A percentile compares a stretch with the other conserved stretches of the same genome.
Evolutionary conservation across 2,888 invertebrate species (phyloP).

Genomic region (Amphipoea oculea): DNA sequence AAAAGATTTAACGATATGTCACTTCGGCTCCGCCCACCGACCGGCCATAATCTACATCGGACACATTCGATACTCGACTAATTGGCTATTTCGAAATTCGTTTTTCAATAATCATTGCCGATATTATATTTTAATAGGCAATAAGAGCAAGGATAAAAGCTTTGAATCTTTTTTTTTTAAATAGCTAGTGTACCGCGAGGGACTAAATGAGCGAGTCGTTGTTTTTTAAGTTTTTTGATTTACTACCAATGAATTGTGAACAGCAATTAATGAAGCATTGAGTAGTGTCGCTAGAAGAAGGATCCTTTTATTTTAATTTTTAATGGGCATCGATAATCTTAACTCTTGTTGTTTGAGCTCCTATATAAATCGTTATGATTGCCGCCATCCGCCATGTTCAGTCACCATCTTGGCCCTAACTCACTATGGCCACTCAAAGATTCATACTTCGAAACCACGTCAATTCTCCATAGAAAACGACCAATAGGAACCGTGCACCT

Average conservation of each 20-base stretch:
- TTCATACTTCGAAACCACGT: not conserved
- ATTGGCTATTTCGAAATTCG: constrained; percentile 84
- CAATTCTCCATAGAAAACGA: not conserved
- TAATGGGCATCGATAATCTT: constrained; percentile 71
- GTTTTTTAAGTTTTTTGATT: constrained; percentile 83
- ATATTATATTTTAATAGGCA: constrained; percentile 86
- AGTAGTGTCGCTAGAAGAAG: constrained; percentile 80
- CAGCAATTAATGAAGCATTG: constrained; percentile 85
- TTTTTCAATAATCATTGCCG: constrained; percentile 86
- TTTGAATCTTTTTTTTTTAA: constrained; percentile 71
- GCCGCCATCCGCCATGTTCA: constrained; percentile 15
- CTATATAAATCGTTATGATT: constrained; percentile 65
- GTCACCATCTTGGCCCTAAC: not conserved
- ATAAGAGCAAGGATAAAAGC: constrained; percentile 78
- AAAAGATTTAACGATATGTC: constrained; percentile 80
- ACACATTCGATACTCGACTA: constrained; percentile 75
- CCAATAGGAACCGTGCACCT: not conserved
- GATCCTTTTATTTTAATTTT: constrained; percentile 63
- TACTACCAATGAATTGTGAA: constrained; percentile 85
- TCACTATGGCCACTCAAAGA: not conserved
- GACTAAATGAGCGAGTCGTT: constrained; percentile 83
- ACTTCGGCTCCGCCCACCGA: constrained; percentile 76
- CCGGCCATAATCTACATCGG: constrained; percentile 74
- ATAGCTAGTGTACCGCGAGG: constrained; percentile 80
- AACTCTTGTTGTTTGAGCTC: constrained; percentile 71